Conservation (phyloP, 1,140 invertebrate genomes). For the Luehdorfia chinensis region DNA sequence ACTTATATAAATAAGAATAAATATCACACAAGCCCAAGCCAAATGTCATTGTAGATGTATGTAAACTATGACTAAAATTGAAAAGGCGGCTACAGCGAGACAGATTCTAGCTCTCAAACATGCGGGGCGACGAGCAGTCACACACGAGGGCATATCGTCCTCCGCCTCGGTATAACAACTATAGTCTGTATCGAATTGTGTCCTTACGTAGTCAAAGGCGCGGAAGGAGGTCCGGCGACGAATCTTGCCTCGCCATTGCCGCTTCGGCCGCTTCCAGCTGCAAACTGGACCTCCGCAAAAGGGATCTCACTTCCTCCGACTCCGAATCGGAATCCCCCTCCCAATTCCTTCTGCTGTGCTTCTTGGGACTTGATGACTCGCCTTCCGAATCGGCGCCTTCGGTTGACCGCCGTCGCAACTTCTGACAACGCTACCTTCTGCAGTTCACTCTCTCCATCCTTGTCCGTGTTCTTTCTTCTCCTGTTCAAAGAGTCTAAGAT, state of each 20-base stretch:
- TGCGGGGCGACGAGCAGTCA: constrained; percentile 36
- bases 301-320: constrained; percentile 79
- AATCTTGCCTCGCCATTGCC: constrained; percentile 59
- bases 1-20: constrained; percentile 60
- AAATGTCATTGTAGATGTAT: constrained; percentile 67
- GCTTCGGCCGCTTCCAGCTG: constrained; percentile 66
- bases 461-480: constrained; percentile 43
- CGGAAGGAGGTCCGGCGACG: constrained; percentile 66
- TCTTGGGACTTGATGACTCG: constrained; percentile 51
- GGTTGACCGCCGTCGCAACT: constrained; percentile 49
- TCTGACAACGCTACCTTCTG: constrained; percentile 59
- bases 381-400: constrained; percentile 56
- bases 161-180: constrained; percentile 42
- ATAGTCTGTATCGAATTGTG: constrained; percentile 63
- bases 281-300: constrained; percentile 68
- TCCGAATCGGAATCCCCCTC: constrained; percentile 81
- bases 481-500: constrained; percentile 65
- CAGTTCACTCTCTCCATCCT: constrained; percentile 48
- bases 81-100: constrained; percentile 70
- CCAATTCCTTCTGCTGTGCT: constrained; percentile 52
- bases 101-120: constrained; percentile 59
- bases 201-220: constrained; percentile 74
- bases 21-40: constrained; percentile 59
- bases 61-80: constrained; percentile 70
- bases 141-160: constrained; percentile 33